Conservation (phyloP, 2,888 invertebrate species). For the Tortricodes alternella region DNA sequence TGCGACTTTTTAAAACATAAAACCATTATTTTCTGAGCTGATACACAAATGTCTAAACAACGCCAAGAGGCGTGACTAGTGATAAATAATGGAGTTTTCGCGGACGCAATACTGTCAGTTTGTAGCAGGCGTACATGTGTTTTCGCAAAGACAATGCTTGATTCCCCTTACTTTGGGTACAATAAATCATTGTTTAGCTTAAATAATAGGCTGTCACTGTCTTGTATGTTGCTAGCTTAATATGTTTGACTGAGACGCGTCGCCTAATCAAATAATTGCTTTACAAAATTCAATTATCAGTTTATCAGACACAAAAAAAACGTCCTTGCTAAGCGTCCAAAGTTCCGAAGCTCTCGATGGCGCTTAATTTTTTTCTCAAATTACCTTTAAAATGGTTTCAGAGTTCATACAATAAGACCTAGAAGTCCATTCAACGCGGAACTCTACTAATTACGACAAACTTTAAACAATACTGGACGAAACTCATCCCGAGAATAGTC, state of each 20-base stretch:
- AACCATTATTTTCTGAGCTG: too few species aligned
- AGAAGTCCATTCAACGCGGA: conserved; percentile 29
- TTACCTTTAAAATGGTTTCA: conserved; percentile 29
- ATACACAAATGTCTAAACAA: too few species aligned
- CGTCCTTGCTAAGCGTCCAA: not conserved
- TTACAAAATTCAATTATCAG: conserved; percentile 7
- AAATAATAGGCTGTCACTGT: conserved; percentile 29
- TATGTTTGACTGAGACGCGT: conserved; percentile 7
- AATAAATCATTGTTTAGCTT: conserved; percentile 31
- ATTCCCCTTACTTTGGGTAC: conserved; percentile 24
- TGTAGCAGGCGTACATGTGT: conserved; percentile 24
- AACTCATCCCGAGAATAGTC: conserved; percentile 31
- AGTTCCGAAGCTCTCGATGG: conserved; percentile 13
- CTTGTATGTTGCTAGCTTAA: conserved; percentile 15
- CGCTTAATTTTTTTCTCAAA: conserved; percentile 22
- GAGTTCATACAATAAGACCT: conserved; percentile 30
- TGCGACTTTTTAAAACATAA: too few species aligned
- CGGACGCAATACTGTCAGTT: conserved; percentile 25
- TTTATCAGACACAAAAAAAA: conserved; percentile 4
- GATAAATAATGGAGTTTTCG: conserved; percentile 27
- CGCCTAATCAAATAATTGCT: conserved; percentile 12
- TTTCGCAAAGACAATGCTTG: conserved; percentile 26
- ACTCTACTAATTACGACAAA: conserved; percentile 32
- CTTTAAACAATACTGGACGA: conserved; percentile 32
- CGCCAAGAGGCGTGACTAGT: conserved; percentile 8